Evolutionary conservation across 1,140 invertebrate genomes (phyloP), one percentile per base, ranked within the genome.

Genomic region (Sipha flava): DNA sequence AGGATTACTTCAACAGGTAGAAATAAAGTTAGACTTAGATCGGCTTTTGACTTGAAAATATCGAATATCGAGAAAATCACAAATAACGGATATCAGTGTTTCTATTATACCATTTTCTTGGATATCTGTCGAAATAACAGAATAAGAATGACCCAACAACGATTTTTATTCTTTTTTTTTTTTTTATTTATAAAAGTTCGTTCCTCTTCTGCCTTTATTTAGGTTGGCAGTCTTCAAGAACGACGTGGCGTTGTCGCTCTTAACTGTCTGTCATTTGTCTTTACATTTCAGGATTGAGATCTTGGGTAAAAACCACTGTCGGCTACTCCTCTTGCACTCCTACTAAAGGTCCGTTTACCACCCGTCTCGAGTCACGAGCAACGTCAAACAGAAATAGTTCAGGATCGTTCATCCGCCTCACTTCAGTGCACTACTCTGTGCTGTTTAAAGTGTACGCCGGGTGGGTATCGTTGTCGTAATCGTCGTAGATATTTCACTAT

Each of bases 201-300:
- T 6, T 14, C 1, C 12, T n/a, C 52, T 70, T 49, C 12, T 3
- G 62, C 26, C 9, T 43, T 7, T 12, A 43, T 6, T n/a, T 7
- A 59, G 5, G n/a, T 59, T n/a, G 62, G 34, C 72, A 12, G 49
- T 23, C 31, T 75, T 31, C 23, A n/a, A 47, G 21, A 72, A 66
- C 31, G 47, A 54, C 73, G n/a, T n/a, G 34, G 12, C 52, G 34
- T 77, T 43, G 73, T 59, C 73, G 34, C 59, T 31, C 72, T 10
- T 77, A 57, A 57, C 52, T 26, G 73, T 59, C 52, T 29, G 52
- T 77, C 73, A 40, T 77, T 77, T 77, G 73, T 77, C 73, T 77
- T 59, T 29, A 29, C 23, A 16, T 43, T 40, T 57, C 40, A 6
- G 18, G 70, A 54, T 75, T 54, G 47, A 57, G 52, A 77, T 59